Evolutionary conservation across 2,113 vertebrate species (phyloP).

Genomic region (Ctenomys sociabilis): DNA sequence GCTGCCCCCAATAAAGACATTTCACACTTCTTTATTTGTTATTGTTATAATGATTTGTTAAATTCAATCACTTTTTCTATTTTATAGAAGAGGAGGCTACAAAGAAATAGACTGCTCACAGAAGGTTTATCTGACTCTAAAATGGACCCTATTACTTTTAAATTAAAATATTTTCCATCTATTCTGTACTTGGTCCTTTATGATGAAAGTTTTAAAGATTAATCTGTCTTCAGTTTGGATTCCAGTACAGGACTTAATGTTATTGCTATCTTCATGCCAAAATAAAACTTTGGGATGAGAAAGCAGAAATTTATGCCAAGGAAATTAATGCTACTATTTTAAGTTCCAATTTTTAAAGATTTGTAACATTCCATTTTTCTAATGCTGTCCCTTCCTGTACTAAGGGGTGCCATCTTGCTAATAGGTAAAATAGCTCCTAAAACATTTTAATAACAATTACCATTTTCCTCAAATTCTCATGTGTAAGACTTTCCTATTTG

Average conservation of each 20-base stretch:
- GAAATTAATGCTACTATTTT: constrained; percentile 75
- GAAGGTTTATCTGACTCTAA: background rate
- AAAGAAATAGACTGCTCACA: constrained; percentile 2
- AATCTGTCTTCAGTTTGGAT: constrained; percentile 65
- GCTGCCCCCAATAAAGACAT: too few relatives aligned
- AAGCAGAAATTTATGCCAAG: constrained; percentile 76
- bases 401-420: constrained; percentile 10
- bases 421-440: constrained; percentile 22
- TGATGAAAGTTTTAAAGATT: constrained; percentile 75
- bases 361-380: constrained; percentile 64
- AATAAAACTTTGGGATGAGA: constrained; percentile 76
- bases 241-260: constrained; percentile 66
- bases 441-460: constrained; percentile 49
- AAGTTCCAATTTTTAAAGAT: constrained; percentile 71
- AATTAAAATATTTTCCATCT: constrained; percentile 63
- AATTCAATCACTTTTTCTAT: background rate
- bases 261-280: constrained; percentile 68
- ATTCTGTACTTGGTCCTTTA: constrained; percentile 3
- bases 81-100: background rate
- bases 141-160: constrained; percentile 21
- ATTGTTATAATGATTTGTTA: background rate
- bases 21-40: background rate
- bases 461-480: constrained; percentile 10
- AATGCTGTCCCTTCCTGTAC: background rate
- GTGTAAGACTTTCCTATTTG: background rate